Evolutionary conservation across 2,888 invertebrate genomes (phyloP), one percentile per base, ranked within the genome.

Genomic region (Agapetus fuscipes): DNA sequence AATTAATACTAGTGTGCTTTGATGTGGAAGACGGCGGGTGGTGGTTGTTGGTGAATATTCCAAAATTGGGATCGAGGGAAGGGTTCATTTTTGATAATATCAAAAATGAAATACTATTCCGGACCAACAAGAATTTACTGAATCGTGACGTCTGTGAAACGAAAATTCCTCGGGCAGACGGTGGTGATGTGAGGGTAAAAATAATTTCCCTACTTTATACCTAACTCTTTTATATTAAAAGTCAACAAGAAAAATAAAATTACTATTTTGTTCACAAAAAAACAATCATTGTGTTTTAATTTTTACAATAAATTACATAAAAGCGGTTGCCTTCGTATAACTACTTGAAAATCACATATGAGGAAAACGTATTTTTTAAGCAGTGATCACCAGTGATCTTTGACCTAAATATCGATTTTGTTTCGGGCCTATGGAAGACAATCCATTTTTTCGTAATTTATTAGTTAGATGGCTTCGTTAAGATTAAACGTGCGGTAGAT

Each of bases 381-480:
- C n/a, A n/a, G n/a, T n/a, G n/a, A n/a, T n/a, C 31, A 31, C 20
- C 31, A 31, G 31, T 31, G 31, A 31, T 31, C 14, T 34, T 20
- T n/a, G n/a, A n/a, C n/a, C n/a, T n/a, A n/a, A n/a, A 40, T 40
- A 40, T 40, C 40, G 40, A 40, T 40, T 40, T 40, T 40, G 32
- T 28, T 17, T 31, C 32, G 36, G 36, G 40, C 31, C 17, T 36
- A 9, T 14, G 30, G 27, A 27, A 17, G 31, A 27, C 32, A n/a
- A n/a, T 38, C 27, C 30, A 13, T 31, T 28, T 32, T 29, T 38
- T 37, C 30, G 30, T 37, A 24, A 32, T 12, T 38, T 27, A 17
- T 38, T 16, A 28, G 32, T 27, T 10, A 17, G 14, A 27, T 16
- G 27, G 27, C 30, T 26, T 20, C 26, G 17, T 26, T n/a, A 15